Evolutionary conservation across 2,113 vertebrate genomes (phyloP).

Genomic region (Notothenia rossii): DNA sequence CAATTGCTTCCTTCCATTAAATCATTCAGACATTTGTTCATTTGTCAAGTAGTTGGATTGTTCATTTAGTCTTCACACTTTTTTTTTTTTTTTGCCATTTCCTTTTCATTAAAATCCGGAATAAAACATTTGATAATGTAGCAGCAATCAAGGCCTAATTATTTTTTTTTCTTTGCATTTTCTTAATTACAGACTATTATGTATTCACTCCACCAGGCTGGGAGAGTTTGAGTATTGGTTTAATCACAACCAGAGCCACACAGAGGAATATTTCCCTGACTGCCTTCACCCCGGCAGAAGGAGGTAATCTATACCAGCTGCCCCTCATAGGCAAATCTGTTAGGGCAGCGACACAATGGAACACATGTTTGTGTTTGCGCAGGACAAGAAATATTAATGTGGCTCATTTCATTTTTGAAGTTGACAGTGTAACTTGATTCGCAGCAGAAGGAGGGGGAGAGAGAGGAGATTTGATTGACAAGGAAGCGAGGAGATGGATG

Average conservation of each 20-base stretch:
- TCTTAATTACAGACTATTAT: conserved; percentile 45
- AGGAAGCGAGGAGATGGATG: conserved; percentile 25
- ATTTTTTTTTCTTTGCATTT: conserved; percentile 20
- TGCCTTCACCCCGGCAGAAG: conserved; percentile 40
- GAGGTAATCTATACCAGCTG: conserved; percentile 65
- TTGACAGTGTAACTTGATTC: conserved; percentile 73
- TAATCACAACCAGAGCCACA: conserved; percentile 66
- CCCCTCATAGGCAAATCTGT: conserved; percentile 68
- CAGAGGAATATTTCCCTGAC: conserved; percentile 30
- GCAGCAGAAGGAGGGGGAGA: neutral
- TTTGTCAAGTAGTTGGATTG: neutral
- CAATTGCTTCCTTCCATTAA: neutral
- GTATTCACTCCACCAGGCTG: conserved; percentile 46
- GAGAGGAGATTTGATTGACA: conserved; percentile 2
- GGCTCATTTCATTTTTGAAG: conserved; percentile 66
- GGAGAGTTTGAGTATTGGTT: conserved; percentile 55
- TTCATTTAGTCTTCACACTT: neutral
- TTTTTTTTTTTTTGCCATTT: neutral
- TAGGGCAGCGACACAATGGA: conserved; percentile 71
- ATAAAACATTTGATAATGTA: neutral
- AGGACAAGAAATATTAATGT: conserved; percentile 67
- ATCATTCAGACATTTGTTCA: neutral
- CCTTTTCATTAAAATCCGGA: neutral
- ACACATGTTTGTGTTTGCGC: conserved; percentile 77
- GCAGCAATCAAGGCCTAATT: neutral